phyloP scores from a whole-genome alignment of 2,888 invertebrate species.

The Erannis defoliaria region DNA sequence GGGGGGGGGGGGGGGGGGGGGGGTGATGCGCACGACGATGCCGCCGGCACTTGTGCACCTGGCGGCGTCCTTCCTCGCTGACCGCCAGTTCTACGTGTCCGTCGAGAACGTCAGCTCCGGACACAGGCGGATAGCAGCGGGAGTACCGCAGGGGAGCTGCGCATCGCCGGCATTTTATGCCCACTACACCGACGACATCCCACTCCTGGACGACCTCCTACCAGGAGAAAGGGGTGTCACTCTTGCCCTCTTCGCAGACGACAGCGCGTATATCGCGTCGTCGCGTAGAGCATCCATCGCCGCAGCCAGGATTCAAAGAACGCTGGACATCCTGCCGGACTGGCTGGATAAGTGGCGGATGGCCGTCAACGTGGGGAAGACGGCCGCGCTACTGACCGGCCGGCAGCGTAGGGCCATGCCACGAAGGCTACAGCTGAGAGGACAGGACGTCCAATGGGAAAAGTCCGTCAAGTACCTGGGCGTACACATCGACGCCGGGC shows the following conservation, averaged over 20 bases:
- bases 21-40: too few relatives aligned
- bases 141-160: conserved; percentile 6
- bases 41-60: too few relatives aligned
- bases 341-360: conserved; percentile 39
- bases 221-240: conserved; percentile 1
- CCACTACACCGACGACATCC: conserved; percentile 48
- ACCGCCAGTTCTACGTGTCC: too few relatives aligned
- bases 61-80: too few relatives aligned
- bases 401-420: not conserved
- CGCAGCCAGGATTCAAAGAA: not conserved
- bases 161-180: too few relatives aligned
- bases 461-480: conserved; percentile 38
- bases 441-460: conserved; percentile 29
- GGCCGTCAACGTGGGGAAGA: conserved; percentile 42
- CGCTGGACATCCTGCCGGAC: conserved; percentile 40
- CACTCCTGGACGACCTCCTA: conserved; percentile 6
- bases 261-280: conserved; percentile 11
- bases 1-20: too few relatives aligned
- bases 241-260: conserved; percentile 26
- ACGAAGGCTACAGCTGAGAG: conserved; percentile 7
- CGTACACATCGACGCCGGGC: conserved; percentile 37
- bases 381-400: conserved; percentile 30
- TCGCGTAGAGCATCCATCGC: not conserved
- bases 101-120: too few relatives aligned
- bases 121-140: too few relatives aligned